These are phyloP conservation scores for Gnathonemus echidnorhynchus DNA, from an alignment of 2,113 vertebrate genomes.

Conservation along the genomic window DNA sequence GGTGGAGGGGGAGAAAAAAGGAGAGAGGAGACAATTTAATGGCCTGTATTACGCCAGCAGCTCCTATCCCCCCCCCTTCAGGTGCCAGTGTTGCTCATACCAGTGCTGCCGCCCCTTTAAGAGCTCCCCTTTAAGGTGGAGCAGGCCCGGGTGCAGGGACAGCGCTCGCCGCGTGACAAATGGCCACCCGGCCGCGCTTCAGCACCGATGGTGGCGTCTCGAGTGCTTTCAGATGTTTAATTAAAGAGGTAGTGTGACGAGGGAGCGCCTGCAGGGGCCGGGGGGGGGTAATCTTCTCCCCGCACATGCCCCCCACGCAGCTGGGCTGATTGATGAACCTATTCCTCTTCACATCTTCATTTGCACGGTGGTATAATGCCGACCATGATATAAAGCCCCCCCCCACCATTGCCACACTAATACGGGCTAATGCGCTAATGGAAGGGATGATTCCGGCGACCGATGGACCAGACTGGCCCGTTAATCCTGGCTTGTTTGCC, in stretches of 20 bases:
- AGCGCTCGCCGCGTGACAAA: slow-evolving; percentile 8
- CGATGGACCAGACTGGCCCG: neutral
- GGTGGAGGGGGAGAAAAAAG: neutral
- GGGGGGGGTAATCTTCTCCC: slow-evolving; percentile 52
- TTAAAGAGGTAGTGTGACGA: slow-evolving; percentile 55
- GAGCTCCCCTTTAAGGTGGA: neutral
- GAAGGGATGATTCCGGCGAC: neutral
- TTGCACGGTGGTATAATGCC: slow-evolving; percentile 43
- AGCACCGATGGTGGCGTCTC: slow-evolving; percentile 21
- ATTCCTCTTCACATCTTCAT: slow-evolving; percentile 65
- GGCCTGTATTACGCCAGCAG: neutral
- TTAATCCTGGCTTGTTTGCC: neutral
- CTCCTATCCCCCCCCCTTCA: neutral
- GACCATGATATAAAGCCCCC: neutral
- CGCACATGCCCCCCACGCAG: slow-evolving; percentile 42
- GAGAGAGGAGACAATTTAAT: neutral
- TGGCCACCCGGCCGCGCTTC: slow-evolving; percentile 19
- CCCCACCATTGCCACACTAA: neutral
- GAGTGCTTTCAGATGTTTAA: slow-evolving; percentile 62
- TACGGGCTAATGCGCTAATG: neutral
- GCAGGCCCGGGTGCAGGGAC: neutral
- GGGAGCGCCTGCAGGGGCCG: slow-evolving; percentile 41
- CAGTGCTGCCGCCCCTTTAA: neutral
- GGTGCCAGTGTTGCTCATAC: slow-evolving; percentile 27
- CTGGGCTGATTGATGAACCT: slow-evolving; percentile 65